Percentiles rank a stretch among this genome's conserved stretches.
Conservation (phyloP, 2,797 vertebrate species). For the Hydrophis major region DNA sequence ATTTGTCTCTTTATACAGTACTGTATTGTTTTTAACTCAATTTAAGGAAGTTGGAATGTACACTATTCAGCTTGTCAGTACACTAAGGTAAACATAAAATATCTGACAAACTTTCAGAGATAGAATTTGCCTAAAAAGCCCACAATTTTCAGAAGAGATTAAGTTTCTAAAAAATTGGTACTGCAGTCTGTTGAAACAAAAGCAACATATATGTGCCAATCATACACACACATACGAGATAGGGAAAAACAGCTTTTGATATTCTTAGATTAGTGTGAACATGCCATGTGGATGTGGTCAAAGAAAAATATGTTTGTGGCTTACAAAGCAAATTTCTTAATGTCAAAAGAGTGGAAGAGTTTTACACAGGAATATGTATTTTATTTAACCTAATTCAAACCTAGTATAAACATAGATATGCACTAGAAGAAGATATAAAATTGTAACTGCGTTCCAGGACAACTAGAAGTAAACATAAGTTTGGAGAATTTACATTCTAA, state of each 20-base stretch:
- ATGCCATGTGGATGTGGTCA: not conserved
- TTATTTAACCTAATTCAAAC: not conserved
- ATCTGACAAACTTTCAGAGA: slow-evolving; percentile 15
- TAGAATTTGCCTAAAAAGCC: not conserved
- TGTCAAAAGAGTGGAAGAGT: not conserved
- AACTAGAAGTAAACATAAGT: slow-evolving; percentile 6
- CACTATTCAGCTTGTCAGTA: not conserved
- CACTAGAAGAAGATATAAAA: not conserved
- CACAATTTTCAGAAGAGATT: not conserved
- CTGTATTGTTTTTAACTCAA: not conserved
- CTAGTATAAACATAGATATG: not conserved
- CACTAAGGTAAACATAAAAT: slow-evolving; percentile 14
- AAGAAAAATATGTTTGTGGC: not conserved
- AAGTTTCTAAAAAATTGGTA: not conserved
- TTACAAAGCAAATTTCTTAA: not conserved
- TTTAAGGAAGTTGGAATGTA: not conserved
- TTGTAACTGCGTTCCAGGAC: not conserved
- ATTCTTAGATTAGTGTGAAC: not conserved
- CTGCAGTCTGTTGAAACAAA: slow-evolving; percentile 20
- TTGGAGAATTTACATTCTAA: slow-evolving; percentile 7
- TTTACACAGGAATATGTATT: not conserved
- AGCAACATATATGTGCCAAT: not conserved
- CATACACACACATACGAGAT: not conserved
- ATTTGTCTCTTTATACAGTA: not conserved
- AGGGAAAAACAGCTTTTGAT: not conserved